These are phyloP conservation scores for Gastracanthus pulcherrimus DNA, from an alignment of 2,888 invertebrate species.

Conservation along the genomic window DNA sequence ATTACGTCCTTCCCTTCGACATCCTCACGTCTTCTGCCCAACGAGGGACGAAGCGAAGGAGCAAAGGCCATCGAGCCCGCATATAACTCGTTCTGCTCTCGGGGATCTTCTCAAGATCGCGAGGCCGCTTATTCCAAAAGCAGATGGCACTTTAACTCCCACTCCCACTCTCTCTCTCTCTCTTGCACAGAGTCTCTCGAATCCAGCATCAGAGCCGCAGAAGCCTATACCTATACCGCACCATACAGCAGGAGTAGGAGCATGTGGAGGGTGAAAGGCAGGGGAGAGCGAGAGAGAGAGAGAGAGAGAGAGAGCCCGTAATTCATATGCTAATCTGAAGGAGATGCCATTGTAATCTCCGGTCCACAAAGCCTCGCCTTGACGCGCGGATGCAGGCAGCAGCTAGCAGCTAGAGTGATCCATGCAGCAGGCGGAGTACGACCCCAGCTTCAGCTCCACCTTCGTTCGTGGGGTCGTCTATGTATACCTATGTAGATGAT, in stretches of 20 bases:
- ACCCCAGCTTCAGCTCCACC: slow-evolving; percentile 45
- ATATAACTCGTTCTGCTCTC: slow-evolving; percentile 52
- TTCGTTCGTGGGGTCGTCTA: too few species aligned
- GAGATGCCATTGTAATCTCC: slow-evolving; percentile 78
- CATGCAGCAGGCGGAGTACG: slow-evolving; percentile 58
- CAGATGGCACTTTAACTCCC: slow-evolving; percentile 44
- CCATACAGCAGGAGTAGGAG: background rate
- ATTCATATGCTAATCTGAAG: slow-evolving; percentile 77
- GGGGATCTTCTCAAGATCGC: slow-evolving; percentile 43
- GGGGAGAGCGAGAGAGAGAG: background rate
- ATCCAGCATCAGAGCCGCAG: too few species aligned
- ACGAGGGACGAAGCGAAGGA: background rate
- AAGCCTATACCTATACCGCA: too few species aligned
- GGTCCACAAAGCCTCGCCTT: slow-evolving; percentile 76
- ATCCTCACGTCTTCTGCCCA: background rate
- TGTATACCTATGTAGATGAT: slow-evolving; percentile 69
- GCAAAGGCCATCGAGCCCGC: slow-evolving; percentile 39
- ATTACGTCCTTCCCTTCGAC: slow-evolving; percentile 23
- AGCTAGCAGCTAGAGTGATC: too few species aligned
- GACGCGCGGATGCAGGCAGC: slow-evolving; percentile 71
- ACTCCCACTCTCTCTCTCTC: background rate
- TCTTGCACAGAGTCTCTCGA: background rate
- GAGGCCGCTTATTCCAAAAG: slow-evolving; percentile 9
- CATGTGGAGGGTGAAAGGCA: background rate
- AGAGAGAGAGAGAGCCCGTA: slow-evolving; percentile 64